Base-by-base conservation (phyloP, 2,888 invertebrate species). In the Rhagonycha fulva region DNA sequence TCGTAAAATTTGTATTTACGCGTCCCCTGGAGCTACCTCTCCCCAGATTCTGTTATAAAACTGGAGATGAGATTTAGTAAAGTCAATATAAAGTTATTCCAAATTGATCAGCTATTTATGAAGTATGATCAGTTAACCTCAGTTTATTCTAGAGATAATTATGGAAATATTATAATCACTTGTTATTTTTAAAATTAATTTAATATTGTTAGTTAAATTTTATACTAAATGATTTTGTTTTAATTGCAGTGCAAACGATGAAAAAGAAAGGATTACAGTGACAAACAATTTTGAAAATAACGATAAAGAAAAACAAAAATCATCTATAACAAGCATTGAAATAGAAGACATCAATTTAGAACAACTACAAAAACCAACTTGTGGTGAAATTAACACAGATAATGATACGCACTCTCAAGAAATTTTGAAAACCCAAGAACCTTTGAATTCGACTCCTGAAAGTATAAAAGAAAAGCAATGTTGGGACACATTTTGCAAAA, bases 401-500 rank as follows among this genome's bases (percentile, higher is more conserved):
- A 19, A 32, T 4, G 61, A 66, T 14, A 68, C 69, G 28, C 14
- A 24, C 71, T 63, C 9, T 14, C 68, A 76, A 10, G 76, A 78
- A 62, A 73, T 28, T 1, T 12, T 14, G 10, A 63, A 77, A 70
- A 47, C 12, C 14, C 32, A 66, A 9, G 24, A 32, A 30, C 5
- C 14, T 67, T 19, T 70, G 23, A 28, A 75, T 32, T 77, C 81
- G 2, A 80, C 77, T 72, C 84, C 85, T 77, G 82, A 83, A 24
- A 84, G 84, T 30, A 81, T 83, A 12, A 88, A 88, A 82, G 88
- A 88, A 78, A 86, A 85, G 78, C 87, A 93, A 85, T 93, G 93
- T 83, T 93, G 93, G 93, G 91, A 91, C 76, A 88, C 93, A 78
- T 93, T 91, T 82, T 89, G 91, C 79, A 91, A 91, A 87, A 93